A percentile compares a stretch with the other conserved stretches of the same genome.
These are phyloP conservation scores for Zapornia atra DNA, from an alignment of 2,113 vertebrate species.

Conservation along the genomic window DNA sequence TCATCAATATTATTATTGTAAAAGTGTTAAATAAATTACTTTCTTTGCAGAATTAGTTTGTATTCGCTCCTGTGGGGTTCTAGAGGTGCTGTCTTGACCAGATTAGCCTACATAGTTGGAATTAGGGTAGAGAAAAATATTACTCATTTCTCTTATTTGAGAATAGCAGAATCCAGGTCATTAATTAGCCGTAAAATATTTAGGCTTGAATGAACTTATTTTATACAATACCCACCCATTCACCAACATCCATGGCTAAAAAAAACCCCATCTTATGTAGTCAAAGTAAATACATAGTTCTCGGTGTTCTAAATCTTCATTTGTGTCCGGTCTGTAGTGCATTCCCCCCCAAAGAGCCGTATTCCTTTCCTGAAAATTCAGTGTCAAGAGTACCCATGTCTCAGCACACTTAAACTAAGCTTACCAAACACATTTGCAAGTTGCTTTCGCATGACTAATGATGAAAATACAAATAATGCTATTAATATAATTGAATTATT, in stretches of 20 bases:
- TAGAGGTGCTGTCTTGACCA: not conserved
- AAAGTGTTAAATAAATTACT: not conserved
- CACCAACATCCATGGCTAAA: not conserved
- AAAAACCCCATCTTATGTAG: fast-evolving
- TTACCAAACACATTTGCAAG: not conserved
- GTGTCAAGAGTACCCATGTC: not conserved
- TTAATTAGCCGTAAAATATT: not conserved
- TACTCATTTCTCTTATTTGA: not conserved
- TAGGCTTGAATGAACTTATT: not conserved
- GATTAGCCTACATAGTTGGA: not conserved
- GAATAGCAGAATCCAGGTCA: not conserved
- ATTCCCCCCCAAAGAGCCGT: not conserved
- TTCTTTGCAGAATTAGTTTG: not conserved
- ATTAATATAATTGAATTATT: not conserved
- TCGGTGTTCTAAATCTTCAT: not conserved
- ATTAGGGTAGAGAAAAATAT: not conserved
- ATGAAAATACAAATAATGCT: not conserved
- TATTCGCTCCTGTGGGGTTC: not conserved
- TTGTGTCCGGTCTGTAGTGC: not conserved
- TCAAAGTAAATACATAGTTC: not conserved
- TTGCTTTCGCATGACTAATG: not conserved
- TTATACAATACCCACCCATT: not conserved
- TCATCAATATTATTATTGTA: not conserved
- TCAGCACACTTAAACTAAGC: not conserved
- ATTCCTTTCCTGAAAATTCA: not conserved